Evolutionary conservation across 2,888 invertebrate genomes (phyloP).

Genomic region (Hyppa rectilinea): DNA sequence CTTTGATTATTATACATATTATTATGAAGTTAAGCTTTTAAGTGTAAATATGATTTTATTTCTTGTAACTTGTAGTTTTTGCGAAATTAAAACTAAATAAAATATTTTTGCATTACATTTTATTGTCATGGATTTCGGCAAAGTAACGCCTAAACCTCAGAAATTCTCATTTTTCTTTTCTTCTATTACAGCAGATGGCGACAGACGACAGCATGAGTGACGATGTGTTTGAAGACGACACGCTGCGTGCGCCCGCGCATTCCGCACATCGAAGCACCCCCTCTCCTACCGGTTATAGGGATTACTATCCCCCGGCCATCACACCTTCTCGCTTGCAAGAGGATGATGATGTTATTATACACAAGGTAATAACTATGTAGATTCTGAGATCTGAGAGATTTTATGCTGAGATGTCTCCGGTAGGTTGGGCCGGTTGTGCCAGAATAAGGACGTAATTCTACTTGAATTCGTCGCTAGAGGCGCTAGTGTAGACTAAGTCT

Average conservation of each 20-base stretch:
- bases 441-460: not conserved
- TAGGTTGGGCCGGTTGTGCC: not conserved
- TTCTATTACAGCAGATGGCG: slow-evolving; percentile 86
- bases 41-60: too few relatives aligned
- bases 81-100: not conserved
- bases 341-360: slow-evolving; percentile 92
- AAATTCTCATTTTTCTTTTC: not conserved
- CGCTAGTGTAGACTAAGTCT: not conserved
- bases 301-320: slow-evolving; percentile 94
- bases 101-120: not conserved
- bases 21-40: too few relatives aligned
- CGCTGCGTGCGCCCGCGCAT: slow-evolving; percentile 81
- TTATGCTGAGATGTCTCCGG: not conserved
- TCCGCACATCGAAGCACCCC: slow-evolving; percentile 89
- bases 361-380: slow-evolving; percentile 89
- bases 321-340: slow-evolving; percentile 90
- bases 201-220: slow-evolving; percentile 95
- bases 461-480: not conserved
- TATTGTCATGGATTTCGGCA: not conserved
- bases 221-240: slow-evolving; percentile 94
- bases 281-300: slow-evolving; percentile 95
- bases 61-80: too few relatives aligned
- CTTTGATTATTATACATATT: too few relatives aligned
- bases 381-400: not conserved
- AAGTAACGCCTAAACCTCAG: not conserved